phyloP scores from a whole-genome alignment of 2,797 vertebrate species.

The Thamnophis elegans region DNA sequence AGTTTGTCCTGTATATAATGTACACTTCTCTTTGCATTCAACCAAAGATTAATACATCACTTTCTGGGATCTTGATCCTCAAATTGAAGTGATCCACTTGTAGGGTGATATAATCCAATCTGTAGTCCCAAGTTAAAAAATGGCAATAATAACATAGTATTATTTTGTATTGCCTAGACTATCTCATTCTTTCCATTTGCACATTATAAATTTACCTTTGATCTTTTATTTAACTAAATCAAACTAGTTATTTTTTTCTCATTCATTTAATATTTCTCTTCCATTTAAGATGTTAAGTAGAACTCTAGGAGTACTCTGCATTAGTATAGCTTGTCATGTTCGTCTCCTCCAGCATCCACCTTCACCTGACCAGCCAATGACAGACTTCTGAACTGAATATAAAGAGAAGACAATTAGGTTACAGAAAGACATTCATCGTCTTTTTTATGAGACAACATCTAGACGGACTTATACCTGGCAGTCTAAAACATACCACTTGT shows the following conservation, averaged over 20 bases:
- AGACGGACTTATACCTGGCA: constrained; percentile 10
- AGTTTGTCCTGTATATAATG: neutral
- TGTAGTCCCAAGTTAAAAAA: neutral
- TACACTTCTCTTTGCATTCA: neutral
- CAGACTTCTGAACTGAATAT: neutral
- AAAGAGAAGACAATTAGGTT: neutral
- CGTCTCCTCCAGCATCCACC: neutral
- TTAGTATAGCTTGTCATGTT: neutral
- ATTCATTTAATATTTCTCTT: neutral
- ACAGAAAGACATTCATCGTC: neutral
- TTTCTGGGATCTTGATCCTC: neutral
- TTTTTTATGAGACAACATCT: neutral
- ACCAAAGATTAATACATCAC: neutral
- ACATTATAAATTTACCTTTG: neutral
- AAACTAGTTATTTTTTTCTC: neutral
- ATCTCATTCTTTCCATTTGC: neutral
- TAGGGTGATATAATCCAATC: neutral
- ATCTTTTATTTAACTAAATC: neutral
- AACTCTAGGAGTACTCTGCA: neutral
- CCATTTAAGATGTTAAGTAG: neutral
- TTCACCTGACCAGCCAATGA: neutral
- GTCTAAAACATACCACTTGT: neutral
- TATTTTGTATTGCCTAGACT: neutral
- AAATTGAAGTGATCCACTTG: neutral
- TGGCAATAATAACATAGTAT: neutral